These are phyloP conservation scores for Phlogophora meticulosa DNA, from an alignment of 2,888 invertebrate genomes.

Conservation along the genomic window DNA sequence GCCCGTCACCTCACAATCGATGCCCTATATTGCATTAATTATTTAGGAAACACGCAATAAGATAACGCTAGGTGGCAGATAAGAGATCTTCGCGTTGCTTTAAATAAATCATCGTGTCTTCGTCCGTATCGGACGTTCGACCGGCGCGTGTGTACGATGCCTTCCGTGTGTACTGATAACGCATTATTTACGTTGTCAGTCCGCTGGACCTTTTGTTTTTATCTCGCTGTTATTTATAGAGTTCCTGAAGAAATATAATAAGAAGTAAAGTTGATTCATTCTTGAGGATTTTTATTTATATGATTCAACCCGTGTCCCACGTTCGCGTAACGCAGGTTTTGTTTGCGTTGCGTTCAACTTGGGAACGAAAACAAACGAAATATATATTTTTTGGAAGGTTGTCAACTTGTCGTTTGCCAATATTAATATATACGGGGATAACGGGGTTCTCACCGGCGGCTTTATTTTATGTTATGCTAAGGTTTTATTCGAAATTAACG, in stretches of 20 bases:
- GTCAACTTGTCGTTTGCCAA: constrained; percentile 77
- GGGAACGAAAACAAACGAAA: constrained; percentile 70
- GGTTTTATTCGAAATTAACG: constrained; percentile 65
- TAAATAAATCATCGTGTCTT: constrained; percentile 87
- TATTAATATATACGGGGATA: constrained; percentile 74
- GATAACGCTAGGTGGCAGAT: constrained; percentile 91
- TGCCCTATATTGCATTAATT: constrained; percentile 92
- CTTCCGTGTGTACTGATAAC: constrained; percentile 74
- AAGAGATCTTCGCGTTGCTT: constrained; percentile 86
- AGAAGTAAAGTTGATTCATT: constrained; percentile 70
- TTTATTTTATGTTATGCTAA: constrained; percentile 67
- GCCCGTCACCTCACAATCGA: constrained; percentile 91
- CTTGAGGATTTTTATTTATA: constrained; percentile 68
- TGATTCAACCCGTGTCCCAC: constrained; percentile 66
- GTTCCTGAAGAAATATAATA: constrained; percentile 68
- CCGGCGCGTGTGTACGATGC: constrained; percentile 67
- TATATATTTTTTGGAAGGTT: constrained; percentile 77
- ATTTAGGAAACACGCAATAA: constrained; percentile 92
- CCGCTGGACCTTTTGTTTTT: constrained; percentile 72
- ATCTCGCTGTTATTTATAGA: constrained; percentile 73
- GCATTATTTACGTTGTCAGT: constrained; percentile 81
- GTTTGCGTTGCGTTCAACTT: constrained; percentile 67
- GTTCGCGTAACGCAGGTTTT: constrained; percentile 63
- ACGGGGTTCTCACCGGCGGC: constrained; percentile 64
- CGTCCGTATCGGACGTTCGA: constrained; percentile 64